Evolutionary conservation across 2,797 vertebrate species (phyloP), one percentile per base, ranked within the genome.

Genomic region (Nothura maculosa): DNA sequence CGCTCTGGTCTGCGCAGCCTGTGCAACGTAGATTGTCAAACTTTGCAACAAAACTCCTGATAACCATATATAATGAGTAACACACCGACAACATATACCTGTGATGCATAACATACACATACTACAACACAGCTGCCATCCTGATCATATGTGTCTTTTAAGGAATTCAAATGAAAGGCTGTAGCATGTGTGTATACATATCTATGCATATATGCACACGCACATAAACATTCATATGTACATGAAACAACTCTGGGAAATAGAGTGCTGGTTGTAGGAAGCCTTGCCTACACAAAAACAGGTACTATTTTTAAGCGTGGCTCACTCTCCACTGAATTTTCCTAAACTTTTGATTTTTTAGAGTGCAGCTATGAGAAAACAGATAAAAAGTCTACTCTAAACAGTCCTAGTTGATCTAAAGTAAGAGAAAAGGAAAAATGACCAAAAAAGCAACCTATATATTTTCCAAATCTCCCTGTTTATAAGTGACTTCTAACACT

Each of bases 21-120:
- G 48, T 58, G 24, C 38, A 76, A 86, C 76, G 89, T 84, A 55
- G 74, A 61, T 86, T 69, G 78, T 50, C 73, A 93, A 93, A 90
- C 68, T 76, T 20, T 32, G 18, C 17, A 1, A 9, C 42, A 62
- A 30, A 80, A 85, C 42, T 34, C 62, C 79, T 77, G 47, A 70
- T 58, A 81, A 72, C 22, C 47, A 38, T 30, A 58, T 0, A 0
- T 4, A 55, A 22, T 28, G 24, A 25, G 47, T 4, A 48, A 13
- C 47, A 48, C 7, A 48, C 47, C 12, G 12, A 12, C 24, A 13
- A 48, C 25, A 48, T 6, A 22, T 24, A 13, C 22, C 25, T 5
- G 10, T 8, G 32, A 57, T 2, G 28, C 0, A 4, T 32, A 52
- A 36, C 1, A 30, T 27, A 81, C n/a, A 32, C 38, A n/a, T 5